These are phyloP conservation scores for Nothobranchius kuhntae DNA, from an alignment of 2,113 vertebrate species.

Conservation along the genomic window DNA sequence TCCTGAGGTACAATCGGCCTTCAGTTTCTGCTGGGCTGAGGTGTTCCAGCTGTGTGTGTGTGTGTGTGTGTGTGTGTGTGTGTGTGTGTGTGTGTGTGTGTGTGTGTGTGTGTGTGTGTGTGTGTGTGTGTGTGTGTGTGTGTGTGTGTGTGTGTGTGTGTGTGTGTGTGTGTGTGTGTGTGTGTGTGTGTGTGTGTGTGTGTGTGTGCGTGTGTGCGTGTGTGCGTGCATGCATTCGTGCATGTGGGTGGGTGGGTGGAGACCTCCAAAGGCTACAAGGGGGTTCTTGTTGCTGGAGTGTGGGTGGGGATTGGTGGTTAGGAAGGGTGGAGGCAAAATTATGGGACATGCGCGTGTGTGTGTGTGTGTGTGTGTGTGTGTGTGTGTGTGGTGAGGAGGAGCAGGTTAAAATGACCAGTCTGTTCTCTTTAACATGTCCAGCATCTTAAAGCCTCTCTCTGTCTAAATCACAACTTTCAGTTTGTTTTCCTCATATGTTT, in stretches of 20 bases:
- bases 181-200: conserved; percentile 13
- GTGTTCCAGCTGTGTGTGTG: conserved; percentile 52
- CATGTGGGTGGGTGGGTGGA: neutral
- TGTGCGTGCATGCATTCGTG: too few species aligned
- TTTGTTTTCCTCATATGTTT: neutral
- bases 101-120: conserved; percentile 2
- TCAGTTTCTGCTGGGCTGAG: conserved; percentile 52
- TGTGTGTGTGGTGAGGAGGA: neutral
- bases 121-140: conserved; percentile 4
- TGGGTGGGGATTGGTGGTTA: conserved; percentile 38
- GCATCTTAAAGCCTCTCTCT: conserved; percentile 1
- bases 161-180: neutral
- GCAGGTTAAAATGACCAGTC: conserved; percentile 28
- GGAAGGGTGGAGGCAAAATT: conserved; percentile 36
- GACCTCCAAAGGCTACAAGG: conserved; percentile 63
- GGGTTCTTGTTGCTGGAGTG: conserved; percentile 58
- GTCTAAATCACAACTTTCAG: neutral
- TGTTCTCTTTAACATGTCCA: conserved; percentile 38
- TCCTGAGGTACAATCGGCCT: conserved; percentile 48
- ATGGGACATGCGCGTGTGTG: conserved; percentile 20
- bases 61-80: conserved; percentile 8
- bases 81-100: conserved; percentile 18
- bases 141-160: conserved; percentile 4
- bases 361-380: neutral
- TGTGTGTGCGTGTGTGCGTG: neutral